Evolutionary conservation across 2,797 vertebrate species (phyloP).

Genomic region (Natrix natrix): DNA sequence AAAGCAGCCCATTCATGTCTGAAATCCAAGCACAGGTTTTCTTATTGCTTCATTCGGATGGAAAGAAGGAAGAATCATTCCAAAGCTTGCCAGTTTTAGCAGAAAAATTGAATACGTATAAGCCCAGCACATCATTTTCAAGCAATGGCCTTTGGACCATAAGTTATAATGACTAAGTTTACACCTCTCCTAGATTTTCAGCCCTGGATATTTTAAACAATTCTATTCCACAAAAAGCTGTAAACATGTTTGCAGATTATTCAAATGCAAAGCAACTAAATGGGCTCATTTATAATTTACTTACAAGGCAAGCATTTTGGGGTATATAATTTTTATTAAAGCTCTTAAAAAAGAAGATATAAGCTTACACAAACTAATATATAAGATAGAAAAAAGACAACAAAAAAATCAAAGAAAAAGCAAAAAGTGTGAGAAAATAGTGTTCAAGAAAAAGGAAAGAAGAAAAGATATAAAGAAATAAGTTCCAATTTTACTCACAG

Average conservation of each 20-base stretch:
- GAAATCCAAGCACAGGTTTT: not conserved
- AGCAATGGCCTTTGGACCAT: not conserved
- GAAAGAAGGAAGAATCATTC: not conserved
- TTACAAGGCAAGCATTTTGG: conserved; percentile 2
- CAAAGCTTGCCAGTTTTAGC: not conserved
- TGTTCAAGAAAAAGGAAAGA: not conserved
- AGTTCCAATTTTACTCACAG: not conserved
- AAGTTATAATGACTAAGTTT: accelerated
- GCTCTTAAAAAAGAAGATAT: not conserved
- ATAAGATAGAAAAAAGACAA: not conserved
- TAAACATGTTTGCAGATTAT: conserved; percentile 17
- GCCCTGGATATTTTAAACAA: not conserved
- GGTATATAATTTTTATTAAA: not conserved
- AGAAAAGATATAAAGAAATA: not conserved
- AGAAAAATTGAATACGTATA: not conserved
- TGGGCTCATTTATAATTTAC: conserved; percentile 21
- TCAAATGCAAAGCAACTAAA: not conserved
- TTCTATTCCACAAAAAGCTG: not conserved
- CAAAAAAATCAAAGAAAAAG: not conserved
- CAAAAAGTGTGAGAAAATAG: not conserved
- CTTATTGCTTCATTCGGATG: not conserved
- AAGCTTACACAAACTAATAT: not conserved
- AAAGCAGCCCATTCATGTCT: not conserved
- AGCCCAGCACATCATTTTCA: not conserved
- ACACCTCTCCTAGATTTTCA: not conserved